Evolutionary conservation across 2,113 vertebrate species (phyloP).

Genomic region (Coracopsis vasa): DNA sequence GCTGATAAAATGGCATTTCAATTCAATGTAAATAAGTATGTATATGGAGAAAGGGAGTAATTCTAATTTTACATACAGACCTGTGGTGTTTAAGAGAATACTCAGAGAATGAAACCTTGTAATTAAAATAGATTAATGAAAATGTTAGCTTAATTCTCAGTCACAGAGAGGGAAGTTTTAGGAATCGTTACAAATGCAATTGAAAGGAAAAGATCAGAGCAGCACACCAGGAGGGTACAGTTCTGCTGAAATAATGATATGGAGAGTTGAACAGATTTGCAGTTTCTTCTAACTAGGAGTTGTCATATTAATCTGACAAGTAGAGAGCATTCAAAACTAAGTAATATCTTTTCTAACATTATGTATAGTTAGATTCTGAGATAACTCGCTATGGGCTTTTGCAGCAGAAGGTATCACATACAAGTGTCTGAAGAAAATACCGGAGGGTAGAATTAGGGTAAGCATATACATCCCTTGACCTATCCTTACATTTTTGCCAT

Average conservation of each 20-base stretch:
- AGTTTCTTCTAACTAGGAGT: not conserved
- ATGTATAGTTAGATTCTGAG: not conserved
- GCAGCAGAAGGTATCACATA: not conserved
- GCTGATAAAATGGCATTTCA: not conserved
- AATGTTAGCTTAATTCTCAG: not conserved
- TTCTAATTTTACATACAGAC: not conserved
- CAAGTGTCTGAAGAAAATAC: not conserved
- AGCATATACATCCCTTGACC: not conserved
- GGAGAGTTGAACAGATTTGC: not conserved
- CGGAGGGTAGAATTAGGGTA: not conserved
- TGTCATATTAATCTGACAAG: not conserved
- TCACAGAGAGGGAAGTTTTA: not conserved
- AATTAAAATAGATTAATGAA: not conserved
- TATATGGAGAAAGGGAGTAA: not conserved
- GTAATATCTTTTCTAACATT: not conserved
- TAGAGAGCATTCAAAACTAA: not conserved
- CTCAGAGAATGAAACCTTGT: not conserved
- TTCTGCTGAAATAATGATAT: not conserved
- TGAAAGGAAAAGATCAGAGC: not conserved
- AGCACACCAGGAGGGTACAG: not conserved
- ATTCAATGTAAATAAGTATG: not conserved
- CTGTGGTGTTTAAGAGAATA: not conserved
- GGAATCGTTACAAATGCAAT: not conserved
- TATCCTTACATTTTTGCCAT: not conserved
- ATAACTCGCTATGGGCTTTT: not conserved